These are phyloP conservation scores for Orussus abietinus DNA, from an alignment of 1,140 invertebrate species.

Conservation along the genomic window DNA sequence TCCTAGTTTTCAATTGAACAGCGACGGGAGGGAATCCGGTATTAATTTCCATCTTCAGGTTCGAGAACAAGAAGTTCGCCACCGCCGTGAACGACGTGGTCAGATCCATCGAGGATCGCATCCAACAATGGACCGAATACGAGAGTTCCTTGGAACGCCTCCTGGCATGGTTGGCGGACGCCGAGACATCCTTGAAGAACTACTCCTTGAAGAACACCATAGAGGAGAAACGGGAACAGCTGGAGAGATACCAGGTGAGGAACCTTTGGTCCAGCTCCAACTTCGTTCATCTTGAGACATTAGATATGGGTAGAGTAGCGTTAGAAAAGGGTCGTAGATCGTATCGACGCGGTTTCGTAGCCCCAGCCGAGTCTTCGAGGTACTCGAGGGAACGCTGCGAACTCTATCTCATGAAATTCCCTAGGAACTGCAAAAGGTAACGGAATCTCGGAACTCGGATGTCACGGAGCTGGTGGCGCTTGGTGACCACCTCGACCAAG, in stretches of 20 bases:
- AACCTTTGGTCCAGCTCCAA: no score
- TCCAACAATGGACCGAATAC: conserved; percentile 89
- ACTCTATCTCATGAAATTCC: conserved; percentile 54
- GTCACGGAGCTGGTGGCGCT: conserved; percentile 69
- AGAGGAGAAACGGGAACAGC: conserved; percentile 87
- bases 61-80: conserved; percentile 80
- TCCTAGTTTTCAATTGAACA: no score
- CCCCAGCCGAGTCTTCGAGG: no score
- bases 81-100: conserved; percentile 71
- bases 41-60: conserved; percentile 52
- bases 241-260: conserved; percentile 85
- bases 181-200: conserved; percentile 83
- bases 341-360: no score
- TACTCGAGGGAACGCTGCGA: no score
- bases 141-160: conserved; percentile 81
- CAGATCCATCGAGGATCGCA: conserved; percentile 74
- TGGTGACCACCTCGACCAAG: conserved; percentile 79
- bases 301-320: no score
- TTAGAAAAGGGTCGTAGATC: no score
- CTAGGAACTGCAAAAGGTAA: conserved; percentile 72
- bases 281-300: no score
- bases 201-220: conserved; percentile 79
- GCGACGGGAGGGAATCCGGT: no score
- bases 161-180: conserved; percentile 78
- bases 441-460: conserved; percentile 68